Base-by-base conservation (phyloP, 2,113 vertebrate genomes). In the Electrona antarctica region DNA sequence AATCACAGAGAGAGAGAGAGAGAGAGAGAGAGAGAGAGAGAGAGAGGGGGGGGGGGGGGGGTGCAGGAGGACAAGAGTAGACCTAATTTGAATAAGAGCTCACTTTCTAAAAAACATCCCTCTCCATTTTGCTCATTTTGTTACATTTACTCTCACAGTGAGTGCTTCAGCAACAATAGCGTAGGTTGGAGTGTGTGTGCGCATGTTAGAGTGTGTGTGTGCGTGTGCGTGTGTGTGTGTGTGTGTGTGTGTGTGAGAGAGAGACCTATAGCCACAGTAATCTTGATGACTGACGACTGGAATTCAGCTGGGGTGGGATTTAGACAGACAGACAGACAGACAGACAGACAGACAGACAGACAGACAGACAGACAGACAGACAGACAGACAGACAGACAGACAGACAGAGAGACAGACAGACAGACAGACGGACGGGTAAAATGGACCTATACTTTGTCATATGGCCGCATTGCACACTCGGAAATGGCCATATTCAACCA, bases 221-320 rank as follows among this genome's bases (percentile, higher is more conserved):
- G 67, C 41, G 63, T 56, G 63, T 71, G 73, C 78, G 65, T 80
- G 48, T 71, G 41, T 14, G 67, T 50, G 67, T 45, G 67, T 21
- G 68, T 60, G 55, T 68, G 49, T 49, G 12, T 9, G 59, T 2
- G 77, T 65, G 15, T 85, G 81, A 90, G 88, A 90, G 84, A 81
- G 86, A 87, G 88, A 88, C 80, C 82, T 87, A 86, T 75, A 69
- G 83, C 72, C 70, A 60, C 8, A 9, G 78, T 69, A 74, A 78
- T 78, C 83, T 88, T 89, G 82, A 89, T 75, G 82, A 89, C 65
- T 86, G 81, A 71, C 73, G 81, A 92, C 88, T 46, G 79, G 89
- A 90, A 91, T 90, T 90, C 73, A 82, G 74, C 58, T 71, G 69
- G 78, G 85, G 83, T 85, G 78, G 87, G 77, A 82, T 88, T 83